Percentiles rank a stretch among this genome's conserved stretches.
phyloP scores from a whole-genome alignment of 2,888 invertebrate genomes.

The Pseudococcus viburni region DNA sequence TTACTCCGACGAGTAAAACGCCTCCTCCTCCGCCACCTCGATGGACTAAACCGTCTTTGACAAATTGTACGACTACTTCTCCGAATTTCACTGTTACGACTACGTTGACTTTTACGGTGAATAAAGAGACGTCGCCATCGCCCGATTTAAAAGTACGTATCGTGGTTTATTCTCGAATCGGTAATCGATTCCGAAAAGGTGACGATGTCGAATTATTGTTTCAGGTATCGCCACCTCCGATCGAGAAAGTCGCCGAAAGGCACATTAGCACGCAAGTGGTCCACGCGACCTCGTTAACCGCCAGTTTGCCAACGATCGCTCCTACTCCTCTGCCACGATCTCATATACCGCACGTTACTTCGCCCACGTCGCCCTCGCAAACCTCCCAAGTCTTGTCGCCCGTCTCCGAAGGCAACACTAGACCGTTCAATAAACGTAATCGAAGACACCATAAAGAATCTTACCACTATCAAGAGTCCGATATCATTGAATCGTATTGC shows the following conservation, averaged over 20 bases:
- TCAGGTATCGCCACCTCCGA: slow-evolving; percentile 11
- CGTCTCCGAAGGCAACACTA: slow-evolving; percentile 71
- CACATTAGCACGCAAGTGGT: slow-evolving; percentile 49
- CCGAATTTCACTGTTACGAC: slow-evolving; percentile 85
- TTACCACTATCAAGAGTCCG: slow-evolving; percentile 79
- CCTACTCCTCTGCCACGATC: slow-evolving; percentile 61
- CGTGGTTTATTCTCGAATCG: no score
- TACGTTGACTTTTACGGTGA: slow-evolving; percentile 88
- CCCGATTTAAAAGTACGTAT: slow-evolving; percentile 69
- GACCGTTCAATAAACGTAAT: slow-evolving; percentile 71
- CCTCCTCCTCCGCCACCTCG: slow-evolving; percentile 89
- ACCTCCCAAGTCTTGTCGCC: slow-evolving; percentile 71
- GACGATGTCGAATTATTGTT: background rate
- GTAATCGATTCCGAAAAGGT: no score
- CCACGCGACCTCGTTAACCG: slow-evolving; percentile 50
- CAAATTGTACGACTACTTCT: slow-evolving; percentile 51
- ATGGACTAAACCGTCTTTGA: slow-evolving; percentile 83
- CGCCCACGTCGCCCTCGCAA: slow-evolving; percentile 70
- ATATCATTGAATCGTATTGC: slow-evolving; percentile 89
- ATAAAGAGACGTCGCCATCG: slow-evolving; percentile 74
- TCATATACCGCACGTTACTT: slow-evolving; percentile 59
- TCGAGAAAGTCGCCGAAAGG: slow-evolving; percentile 57
- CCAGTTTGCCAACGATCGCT: slow-evolving; percentile 58
- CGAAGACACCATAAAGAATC: slow-evolving; percentile 73
- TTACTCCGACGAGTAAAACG: slow-evolving; percentile 71